Evolutionary conservation across 2,797 vertebrate species (phyloP), one percentile per base, ranked within the genome.

Genomic region (Phoebastria nigripes): DNA sequence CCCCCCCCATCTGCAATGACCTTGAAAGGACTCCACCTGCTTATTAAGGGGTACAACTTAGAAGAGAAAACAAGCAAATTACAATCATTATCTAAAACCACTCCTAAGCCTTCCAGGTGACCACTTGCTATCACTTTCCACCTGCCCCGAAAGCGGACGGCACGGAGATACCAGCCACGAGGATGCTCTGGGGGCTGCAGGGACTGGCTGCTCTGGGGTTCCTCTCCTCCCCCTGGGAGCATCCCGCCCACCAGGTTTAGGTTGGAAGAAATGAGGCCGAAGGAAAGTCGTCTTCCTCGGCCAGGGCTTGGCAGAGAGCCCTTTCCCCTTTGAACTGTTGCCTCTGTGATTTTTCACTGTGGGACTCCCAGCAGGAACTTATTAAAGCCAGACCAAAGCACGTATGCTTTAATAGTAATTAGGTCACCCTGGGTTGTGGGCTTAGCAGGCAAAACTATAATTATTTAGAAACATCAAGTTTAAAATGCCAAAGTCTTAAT

Each of bases 381-480:
- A 93, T 92, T 96, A 96, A 93, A 96, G 92, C 80, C 94, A 90
- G 82, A 96, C 65, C 61, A 69, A 62, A 93, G 81, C 80, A 55
- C 9, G 33, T 81, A 49, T 35, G 84, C 93, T 97, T 94, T 90
- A 95, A 95, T 87, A 91, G 66, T 86, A 97, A 97, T 96, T 95
- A 94, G 95, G 95, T 96, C 96, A 96, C 94, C 95, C 94, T 69
- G 87, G 84, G 94, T 91, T 96, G 92, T 77, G 66, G 87, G 95
- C 82, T 96, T 96, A 93, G 89, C 82, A 93, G 92, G 95, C 96
- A 97, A 97, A 97, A 96, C 93, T 93, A 89, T 92, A 97, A 97
- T 97, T 97, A 96, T 96, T 97, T 96, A 96, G 95, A 96, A 96
- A 94, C 95, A 96, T 94, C 71, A 79, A 92, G 92, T 95, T 96